Evolutionary conservation across 2,888 invertebrate genomes (phyloP), one percentile per base, ranked within the genome.

Genomic region (Prostheceraeus crozeri): DNA sequence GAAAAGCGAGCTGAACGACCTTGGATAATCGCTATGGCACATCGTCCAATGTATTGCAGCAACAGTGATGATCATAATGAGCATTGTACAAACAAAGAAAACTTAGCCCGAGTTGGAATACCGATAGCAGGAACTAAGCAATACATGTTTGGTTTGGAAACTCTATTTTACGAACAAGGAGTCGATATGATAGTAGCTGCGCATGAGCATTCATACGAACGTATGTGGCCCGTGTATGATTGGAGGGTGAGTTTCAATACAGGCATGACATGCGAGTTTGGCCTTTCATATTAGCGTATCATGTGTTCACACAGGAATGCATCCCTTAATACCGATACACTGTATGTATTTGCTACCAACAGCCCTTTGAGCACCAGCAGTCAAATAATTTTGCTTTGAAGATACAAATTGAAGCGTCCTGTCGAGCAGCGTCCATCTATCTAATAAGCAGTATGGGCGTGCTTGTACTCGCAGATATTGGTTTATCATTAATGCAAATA

Each of bases 191-290:
- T 84, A 71, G 79, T 98, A 51, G 94, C 91, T 89, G 96, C 94
- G 0, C 96, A 98, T 75, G 94, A 98, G 75, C 96, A 98, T 78
- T 87, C 88, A 33, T 98, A 96, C 75, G 96, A 96, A 78, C 81
- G 98, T 57, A 79, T 90, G 60, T 96, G 88, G 86, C 96, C 96
- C 1, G 82, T 94, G 62, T 96, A 87, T 77, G 83, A 96, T 76
- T 82, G 84, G 68, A 80, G 72, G 64, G 79, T 73, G 61, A 63
- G 63, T 62, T 11, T 45, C 6, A 3, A 16, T 53, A 16, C 25
- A 3, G n/a, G n/a, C n/a, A n/a, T n/a, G n/a, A n/a, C n/a, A n/a
- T n/a, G n/a, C n/a, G n/a, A n/a, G n/a, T n/a, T n/a, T n/a, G n/a
- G n/a, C n/a, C n/a, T n/a, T n/a, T n/a, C n/a, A n/a, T n/a, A n/a